A percentile compares a stretch with the other conserved stretches of the same genome.
Conservation (phyloP, 2,113 vertebrate genomes). For the Cynocephalus volans region DNA sequence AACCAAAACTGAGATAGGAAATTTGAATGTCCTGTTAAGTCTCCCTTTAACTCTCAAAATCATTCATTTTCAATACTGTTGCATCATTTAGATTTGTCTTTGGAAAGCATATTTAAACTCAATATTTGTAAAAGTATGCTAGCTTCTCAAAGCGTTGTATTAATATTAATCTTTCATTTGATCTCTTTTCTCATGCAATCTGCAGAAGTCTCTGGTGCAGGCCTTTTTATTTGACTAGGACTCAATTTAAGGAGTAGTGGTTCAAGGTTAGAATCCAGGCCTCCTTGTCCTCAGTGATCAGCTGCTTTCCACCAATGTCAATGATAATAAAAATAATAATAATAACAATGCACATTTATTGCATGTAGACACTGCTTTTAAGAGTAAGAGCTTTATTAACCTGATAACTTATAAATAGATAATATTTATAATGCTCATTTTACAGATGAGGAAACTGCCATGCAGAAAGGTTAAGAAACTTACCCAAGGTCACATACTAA, state of each 20-base stretch:
- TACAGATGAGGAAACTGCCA: background rate
- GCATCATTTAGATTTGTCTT: slow-evolving; percentile 13
- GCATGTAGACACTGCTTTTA: background rate
- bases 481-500: background rate
- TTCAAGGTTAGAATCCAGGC: background rate
- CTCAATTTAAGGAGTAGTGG: background rate
- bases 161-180: background rate
- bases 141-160: slow-evolving; percentile 16
- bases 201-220: background rate
- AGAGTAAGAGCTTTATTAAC: background rate
- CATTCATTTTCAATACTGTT: background rate
- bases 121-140: slow-evolving; percentile 44
- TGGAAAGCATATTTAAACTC: background rate
- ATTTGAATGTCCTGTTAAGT: slow-evolving; percentile 7
- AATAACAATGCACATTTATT: background rate
- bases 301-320: background rate
- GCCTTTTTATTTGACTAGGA: background rate
- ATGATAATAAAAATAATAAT: background rate
- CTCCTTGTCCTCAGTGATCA: background rate
- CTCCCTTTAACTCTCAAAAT: background rate
- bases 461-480: background rate
- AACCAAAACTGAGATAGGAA: background rate
- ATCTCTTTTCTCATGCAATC: background rate
- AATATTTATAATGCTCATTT: background rate
- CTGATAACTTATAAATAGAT: background rate